These are phyloP conservation scores for Melanostigma gelatinosum DNA, from an alignment of 2,113 vertebrate genomes.

Conservation along the genomic window DNA sequence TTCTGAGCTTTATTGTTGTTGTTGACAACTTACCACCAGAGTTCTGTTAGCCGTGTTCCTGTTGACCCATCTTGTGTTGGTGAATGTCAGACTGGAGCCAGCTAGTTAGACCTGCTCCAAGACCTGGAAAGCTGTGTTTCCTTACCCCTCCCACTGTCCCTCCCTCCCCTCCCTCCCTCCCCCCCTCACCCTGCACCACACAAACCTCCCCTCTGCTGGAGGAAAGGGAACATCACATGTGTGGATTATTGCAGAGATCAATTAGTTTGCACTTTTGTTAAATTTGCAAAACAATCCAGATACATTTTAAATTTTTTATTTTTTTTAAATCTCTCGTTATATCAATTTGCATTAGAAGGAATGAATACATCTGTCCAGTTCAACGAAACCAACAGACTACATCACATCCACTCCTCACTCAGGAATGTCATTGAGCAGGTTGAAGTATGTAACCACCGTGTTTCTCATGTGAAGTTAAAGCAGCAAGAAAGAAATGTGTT, in stretches of 20 bases:
- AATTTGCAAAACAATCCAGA: neutral
- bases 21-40: slow-evolving; percentile 52
- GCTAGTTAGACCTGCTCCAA: slow-evolving; percentile 52
- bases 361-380: neutral
- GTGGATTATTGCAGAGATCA: neutral
- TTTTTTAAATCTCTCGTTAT: neutral
- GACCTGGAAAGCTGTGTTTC: neutral
- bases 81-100: slow-evolving; percentile 17
- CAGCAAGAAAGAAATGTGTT: slow-evolving; percentile 3
- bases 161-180: neutral
- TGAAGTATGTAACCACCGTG: neutral
- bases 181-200: neutral
- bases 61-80: neutral
- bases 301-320: neutral
- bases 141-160: slow-evolving; percentile 29
- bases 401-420: slow-evolving; percentile 45
- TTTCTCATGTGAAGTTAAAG: neutral
- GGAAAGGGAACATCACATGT: neutral
- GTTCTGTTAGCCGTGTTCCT: neutral
- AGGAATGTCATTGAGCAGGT: slow-evolving; percentile 72
- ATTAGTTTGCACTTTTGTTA: neutral
- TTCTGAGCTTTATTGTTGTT: neutral
- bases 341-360: neutral
- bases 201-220: slow-evolving; percentile 60
- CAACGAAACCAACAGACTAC: neutral